These are phyloP conservation scores for Drosophila incognita DNA, from an alignment of 2,888 invertebrate species.

Conservation along the genomic window DNA sequence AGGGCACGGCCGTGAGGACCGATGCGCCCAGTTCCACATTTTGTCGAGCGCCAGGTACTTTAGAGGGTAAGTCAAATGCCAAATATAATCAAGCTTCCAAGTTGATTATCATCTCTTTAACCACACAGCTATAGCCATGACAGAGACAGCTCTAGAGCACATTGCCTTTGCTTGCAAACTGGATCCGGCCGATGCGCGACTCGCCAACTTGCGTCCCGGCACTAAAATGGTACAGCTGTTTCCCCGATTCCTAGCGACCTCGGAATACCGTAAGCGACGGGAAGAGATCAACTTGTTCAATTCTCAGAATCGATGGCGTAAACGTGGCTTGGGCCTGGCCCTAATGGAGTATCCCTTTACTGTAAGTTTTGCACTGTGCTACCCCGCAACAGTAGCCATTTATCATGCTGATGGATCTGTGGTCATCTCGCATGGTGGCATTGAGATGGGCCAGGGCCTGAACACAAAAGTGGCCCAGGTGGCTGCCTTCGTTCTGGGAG, in stretches of 20 bases:
- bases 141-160: constrained; percentile 89
- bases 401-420: constrained; percentile 90
- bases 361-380: constrained; percentile 77
- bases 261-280: constrained; percentile 87
- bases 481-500: constrained; percentile 89
- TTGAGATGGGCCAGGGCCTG: constrained; percentile 91
- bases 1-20: constrained; percentile 88
- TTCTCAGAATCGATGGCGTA: constrained; percentile 91
- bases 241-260: constrained; percentile 85
- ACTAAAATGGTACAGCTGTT: constrained; percentile 85
- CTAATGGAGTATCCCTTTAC: constrained; percentile 86
- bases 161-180: constrained; percentile 86
- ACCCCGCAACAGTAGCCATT: constrained; percentile 88
- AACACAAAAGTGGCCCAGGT: constrained; percentile 91
- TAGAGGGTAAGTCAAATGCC: constrained; percentile 86
- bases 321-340: constrained; percentile 89
- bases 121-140: constrained; percentile 85
- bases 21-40: constrained; percentile 90
- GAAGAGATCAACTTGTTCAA: constrained; percentile 88
- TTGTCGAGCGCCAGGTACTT: constrained; percentile 88
- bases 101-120: not conserved
- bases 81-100: not conserved
- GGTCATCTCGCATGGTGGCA: constrained; percentile 89
- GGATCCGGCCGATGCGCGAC: constrained; percentile 87
- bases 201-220: constrained; percentile 86